Percentiles rank a stretch among this genome's conserved stretches.
phyloP scores from a whole-genome alignment of 2,113 vertebrate species.

The Cardinalis cardinalis region DNA sequence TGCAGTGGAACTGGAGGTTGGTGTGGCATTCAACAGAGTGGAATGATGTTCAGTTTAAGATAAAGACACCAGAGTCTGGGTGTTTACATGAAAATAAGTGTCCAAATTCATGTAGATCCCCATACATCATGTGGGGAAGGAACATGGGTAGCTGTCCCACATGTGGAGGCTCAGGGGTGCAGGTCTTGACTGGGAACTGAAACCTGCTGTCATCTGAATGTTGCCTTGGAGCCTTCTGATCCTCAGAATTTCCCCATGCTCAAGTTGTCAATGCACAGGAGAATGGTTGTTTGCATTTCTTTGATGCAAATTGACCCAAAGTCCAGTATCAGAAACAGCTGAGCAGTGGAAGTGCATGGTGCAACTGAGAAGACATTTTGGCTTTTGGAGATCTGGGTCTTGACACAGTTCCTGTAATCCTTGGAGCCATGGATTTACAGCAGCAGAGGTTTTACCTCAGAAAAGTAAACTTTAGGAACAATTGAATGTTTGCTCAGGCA shows the following conservation, averaged over 20 bases:
- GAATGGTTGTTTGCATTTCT: not conserved
- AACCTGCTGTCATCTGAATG: accelerated
- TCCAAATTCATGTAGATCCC: not conserved
- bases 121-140: no score
- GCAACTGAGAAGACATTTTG: not conserved
- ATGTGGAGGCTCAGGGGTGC: not conserved
- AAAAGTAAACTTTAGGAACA: not conserved
- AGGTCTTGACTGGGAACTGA: not conserved
- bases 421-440: not conserved
- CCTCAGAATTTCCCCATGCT: not conserved
- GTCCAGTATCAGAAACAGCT: not conserved
- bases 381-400: not conserved
- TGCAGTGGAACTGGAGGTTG: not conserved
- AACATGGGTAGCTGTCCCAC: not conserved
- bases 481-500: not conserved
- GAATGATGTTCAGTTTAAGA: not conserved
- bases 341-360: not conserved
- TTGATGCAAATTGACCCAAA: not conserved
- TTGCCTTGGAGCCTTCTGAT: not conserved
- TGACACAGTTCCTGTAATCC: not conserved
- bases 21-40: not conserved
- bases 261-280: not conserved
- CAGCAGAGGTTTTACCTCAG: not conserved
- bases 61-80: not conserved
- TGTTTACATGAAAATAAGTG: not conserved